These are phyloP conservation scores for Neodiprion virginianus DNA, from an alignment of 1,140 invertebrate species.

Conservation along the genomic window DNA sequence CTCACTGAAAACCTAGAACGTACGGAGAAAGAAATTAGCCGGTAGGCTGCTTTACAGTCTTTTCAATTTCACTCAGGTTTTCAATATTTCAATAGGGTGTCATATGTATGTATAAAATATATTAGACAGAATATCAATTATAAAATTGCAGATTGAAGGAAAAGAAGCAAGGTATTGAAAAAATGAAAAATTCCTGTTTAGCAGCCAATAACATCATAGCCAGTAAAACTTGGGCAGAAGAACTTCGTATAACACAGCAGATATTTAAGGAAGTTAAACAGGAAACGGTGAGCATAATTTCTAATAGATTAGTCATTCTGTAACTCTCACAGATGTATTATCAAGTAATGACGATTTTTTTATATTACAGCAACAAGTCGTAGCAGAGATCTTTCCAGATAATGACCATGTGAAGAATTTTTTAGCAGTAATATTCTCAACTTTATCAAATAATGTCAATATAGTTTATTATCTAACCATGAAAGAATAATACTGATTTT, in stretches of 20 bases:
- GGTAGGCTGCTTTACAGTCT: slow-evolving; percentile 28
- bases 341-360: slow-evolving; percentile 3
- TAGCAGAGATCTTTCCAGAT: slow-evolving; percentile 40
- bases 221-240: slow-evolving; percentile 31
- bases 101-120: slow-evolving; percentile 10
- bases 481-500: slow-evolving; percentile 10
- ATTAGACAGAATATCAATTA: neutral
- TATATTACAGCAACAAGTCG: slow-evolving; percentile 32
- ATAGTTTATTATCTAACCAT: slow-evolving; percentile 16
- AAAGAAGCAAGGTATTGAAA: slow-evolving; percentile 36
- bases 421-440: slow-evolving; percentile 38
- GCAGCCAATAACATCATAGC: slow-evolving; percentile 24
- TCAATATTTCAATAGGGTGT: too few species aligned
- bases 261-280: slow-evolving; percentile 40
- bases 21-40: slow-evolving; percentile 34
- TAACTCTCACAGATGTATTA: neutral
- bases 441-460: neutral
- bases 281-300: slow-evolving; percentile 43
- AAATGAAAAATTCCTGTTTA: slow-evolving; percentile 42
- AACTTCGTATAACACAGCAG: slow-evolving; percentile 25
- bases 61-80: too few species aligned
- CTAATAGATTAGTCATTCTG: slow-evolving; percentile 15
- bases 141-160: slow-evolving; percentile 40
- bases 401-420: slow-evolving; percentile 38
- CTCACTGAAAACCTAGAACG: slow-evolving; percentile 24